phyloP scores from a whole-genome alignment of 2,113 vertebrate genomes.

The Mungos mungo region DNA sequence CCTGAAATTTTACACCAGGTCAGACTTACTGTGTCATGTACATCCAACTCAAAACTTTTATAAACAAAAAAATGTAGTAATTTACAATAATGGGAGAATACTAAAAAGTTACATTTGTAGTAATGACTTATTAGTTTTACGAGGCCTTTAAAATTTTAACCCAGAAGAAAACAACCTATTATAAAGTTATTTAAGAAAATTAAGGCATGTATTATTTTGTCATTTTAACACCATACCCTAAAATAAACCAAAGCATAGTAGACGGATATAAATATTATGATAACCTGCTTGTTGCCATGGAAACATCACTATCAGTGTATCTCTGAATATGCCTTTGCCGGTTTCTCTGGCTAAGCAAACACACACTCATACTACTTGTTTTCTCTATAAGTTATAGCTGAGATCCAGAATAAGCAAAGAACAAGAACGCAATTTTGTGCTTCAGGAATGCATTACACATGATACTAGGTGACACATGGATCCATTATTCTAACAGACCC shows the following conservation, averaged over 20 bases:
- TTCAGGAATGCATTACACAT: neutral
- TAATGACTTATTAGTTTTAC: neutral
- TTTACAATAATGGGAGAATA: neutral
- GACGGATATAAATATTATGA: conserved; percentile 64
- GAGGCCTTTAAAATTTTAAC: conserved; percentile 27
- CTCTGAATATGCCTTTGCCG: conserved; percentile 4
- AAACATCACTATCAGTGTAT: neutral
- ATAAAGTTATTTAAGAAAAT: conserved; percentile 12
- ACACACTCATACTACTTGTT: neutral
- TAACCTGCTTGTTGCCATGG: conserved; percentile 14
- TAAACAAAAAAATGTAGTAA: neutral
- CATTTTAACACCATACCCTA: conserved; percentile 13
- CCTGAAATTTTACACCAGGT: neutral
- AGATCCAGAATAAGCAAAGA: neutral
- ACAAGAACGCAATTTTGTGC: neutral
- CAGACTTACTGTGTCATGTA: neutral
- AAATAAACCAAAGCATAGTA: conserved; percentile 35
- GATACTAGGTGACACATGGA: neutral
- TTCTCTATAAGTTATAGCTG: neutral
- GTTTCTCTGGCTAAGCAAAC: conserved; percentile 43
- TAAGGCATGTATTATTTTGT: conserved; percentile 6
- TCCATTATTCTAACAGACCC: neutral
- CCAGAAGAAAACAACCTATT: neutral
- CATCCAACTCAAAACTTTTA: neutral
- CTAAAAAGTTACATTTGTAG: neutral